Evolutionary conservation across 2,113 vertebrate genomes (phyloP).

Genomic region (Silurus glanis): DNA sequence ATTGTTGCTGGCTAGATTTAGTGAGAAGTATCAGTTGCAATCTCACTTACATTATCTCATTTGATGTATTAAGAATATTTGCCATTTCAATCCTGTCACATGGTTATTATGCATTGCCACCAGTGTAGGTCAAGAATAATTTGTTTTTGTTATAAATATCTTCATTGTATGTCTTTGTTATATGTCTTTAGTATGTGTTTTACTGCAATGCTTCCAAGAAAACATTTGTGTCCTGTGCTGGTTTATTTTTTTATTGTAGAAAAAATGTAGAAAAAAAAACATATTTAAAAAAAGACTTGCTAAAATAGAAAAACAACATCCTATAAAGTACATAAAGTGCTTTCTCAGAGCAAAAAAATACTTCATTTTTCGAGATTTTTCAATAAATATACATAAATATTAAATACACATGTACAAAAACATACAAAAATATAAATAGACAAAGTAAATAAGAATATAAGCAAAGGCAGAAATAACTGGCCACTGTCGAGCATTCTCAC

Average conservation of each 20-base stretch:
- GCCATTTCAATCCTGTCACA: neutral
- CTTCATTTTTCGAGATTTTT: slow-evolving; percentile 9
- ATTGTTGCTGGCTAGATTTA: neutral
- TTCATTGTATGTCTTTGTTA: too few species aligned
- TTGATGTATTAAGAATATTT: neutral
- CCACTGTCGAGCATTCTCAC: neutral
- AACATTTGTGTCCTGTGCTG: neutral
- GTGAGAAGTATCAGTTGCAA: neutral
- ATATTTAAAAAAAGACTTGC: neutral
- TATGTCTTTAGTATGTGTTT: neutral
- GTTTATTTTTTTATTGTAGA: neutral
- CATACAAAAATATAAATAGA: slow-evolving; percentile 20
- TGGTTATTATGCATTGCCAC: neutral
- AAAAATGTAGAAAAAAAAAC: neutral
- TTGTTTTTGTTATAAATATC: neutral
- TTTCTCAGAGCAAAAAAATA: slow-evolving; percentile 7
- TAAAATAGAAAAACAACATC: neutral
- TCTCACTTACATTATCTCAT: neutral
- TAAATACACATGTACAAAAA: slow-evolving; percentile 38
- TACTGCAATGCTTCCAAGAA: neutral
- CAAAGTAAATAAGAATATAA: neutral
- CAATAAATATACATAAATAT: slow-evolving; percentile 52
- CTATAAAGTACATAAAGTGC: slow-evolving; percentile 28
- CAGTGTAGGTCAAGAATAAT: neutral
- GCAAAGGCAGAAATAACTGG: slow-evolving; percentile 12